A percentile compares a stretch with the other conserved stretches of the same genome.
Conservation (phyloP, 2,888 invertebrate genomes). For the Phragmatobia fuliginosa region DNA sequence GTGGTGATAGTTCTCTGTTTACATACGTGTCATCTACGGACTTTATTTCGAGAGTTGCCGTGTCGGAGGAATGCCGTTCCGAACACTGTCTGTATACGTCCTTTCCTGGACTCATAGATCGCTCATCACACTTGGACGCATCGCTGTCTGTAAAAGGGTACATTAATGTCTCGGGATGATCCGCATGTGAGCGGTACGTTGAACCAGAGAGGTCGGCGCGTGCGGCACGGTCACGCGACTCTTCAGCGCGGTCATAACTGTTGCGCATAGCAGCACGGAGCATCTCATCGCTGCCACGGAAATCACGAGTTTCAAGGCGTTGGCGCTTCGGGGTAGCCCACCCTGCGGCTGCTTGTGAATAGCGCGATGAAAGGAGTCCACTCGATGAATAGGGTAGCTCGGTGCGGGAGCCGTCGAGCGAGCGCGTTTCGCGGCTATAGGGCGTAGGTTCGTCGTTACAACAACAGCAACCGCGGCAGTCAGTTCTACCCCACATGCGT, state of each 20-base stretch:
- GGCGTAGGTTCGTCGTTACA: slow-evolving; percentile 49
- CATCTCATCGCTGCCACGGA: slow-evolving; percentile 54
- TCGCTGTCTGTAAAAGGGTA: slow-evolving; percentile 56
- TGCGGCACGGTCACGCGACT: slow-evolving; percentile 36
- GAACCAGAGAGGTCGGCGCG: slow-evolving; percentile 52
- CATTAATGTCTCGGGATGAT: slow-evolving; percentile 38
- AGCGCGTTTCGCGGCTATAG: slow-evolving; percentile 56
- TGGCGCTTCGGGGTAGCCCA: slow-evolving; percentile 61
- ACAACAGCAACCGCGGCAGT: slow-evolving; percentile 57
- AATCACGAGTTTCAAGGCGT: slow-evolving; percentile 54
- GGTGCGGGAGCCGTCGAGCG: slow-evolving; percentile 72
- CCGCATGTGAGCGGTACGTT: slow-evolving; percentile 52
- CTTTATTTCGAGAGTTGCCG: slow-evolving; percentile 42
- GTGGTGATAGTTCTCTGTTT: slow-evolving; percentile 27
- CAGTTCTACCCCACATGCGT: slow-evolving; percentile 72
- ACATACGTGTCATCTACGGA: slow-evolving; percentile 29
- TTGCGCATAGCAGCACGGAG: slow-evolving; percentile 60
- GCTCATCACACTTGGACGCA: slow-evolving; percentile 42
- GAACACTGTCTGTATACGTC: slow-evolving; percentile 38
- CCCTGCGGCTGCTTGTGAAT: slow-evolving; percentile 39
- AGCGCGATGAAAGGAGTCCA: slow-evolving; percentile 43
- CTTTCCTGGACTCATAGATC: slow-evolving; percentile 27
- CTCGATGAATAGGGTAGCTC: slow-evolving; percentile 67
- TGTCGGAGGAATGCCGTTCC: slow-evolving; percentile 37
- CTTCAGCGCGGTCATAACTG: slow-evolving; percentile 57